phyloP scores from a whole-genome alignment of 2,797 vertebrate genomes.

The Sebastes alutus region DNA sequence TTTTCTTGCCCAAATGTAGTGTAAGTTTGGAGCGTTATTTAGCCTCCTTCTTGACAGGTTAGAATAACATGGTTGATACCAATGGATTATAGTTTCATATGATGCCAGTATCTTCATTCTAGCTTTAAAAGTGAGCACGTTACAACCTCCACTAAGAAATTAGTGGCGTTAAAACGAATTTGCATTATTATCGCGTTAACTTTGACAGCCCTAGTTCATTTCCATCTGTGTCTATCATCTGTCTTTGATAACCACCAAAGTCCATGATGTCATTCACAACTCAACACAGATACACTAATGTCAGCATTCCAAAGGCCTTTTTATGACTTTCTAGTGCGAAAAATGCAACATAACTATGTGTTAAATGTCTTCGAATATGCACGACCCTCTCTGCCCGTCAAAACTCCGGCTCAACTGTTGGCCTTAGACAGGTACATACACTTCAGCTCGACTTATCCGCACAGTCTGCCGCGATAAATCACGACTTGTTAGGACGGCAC shows the following conservation, averaged over 20 bases:
- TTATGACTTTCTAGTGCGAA: constrained; percentile 4
- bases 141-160: too few species aligned
- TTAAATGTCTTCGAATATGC: constrained; percentile 17
- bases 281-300: neutral
- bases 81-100: too few species aligned
- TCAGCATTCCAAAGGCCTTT: neutral
- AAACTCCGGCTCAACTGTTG: constrained; percentile 14
- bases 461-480: constrained; percentile 51
- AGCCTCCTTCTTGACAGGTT: too few species aligned
- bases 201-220: neutral
- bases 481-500: constrained; percentile 35
- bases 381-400: neutral
- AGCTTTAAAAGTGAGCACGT: too few species aligned
- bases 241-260: constrained; percentile 33
- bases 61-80: too few species aligned
- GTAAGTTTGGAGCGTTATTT: too few species aligned
- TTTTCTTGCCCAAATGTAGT: too few species aligned
- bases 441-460: constrained; percentile 39
- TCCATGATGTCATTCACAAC: constrained; percentile 15
- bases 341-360: neutral
- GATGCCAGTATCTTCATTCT: too few species aligned
- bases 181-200: too few species aligned
- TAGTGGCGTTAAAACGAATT: too few species aligned
- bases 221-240: constrained; percentile 30
- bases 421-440: constrained; percentile 32